Percentiles rank a stretch among this genome's conserved stretches.
phyloP scores from a whole-genome alignment of 1,140 invertebrate genomes.

The Heliconius congener region DNA sequence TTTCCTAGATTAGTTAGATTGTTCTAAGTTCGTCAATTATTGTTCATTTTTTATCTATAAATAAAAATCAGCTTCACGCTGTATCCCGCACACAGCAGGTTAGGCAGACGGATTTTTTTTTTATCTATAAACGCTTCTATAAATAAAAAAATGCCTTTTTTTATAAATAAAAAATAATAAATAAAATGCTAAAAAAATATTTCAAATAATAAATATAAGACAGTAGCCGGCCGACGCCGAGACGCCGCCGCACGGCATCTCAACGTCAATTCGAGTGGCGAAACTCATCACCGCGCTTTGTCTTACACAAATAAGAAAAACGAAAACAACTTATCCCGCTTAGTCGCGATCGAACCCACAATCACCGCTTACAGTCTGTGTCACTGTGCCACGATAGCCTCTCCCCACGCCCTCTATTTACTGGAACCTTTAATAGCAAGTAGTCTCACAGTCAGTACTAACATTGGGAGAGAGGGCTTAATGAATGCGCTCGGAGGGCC shows the following conservation, averaged over 20 bases:
- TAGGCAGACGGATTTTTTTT: background rate
- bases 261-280: too few species aligned
- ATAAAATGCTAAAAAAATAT: too few species aligned
- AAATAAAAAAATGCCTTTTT: too few species aligned
- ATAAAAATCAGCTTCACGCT: too few species aligned
- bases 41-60: background rate
- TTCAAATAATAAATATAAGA: too few species aligned
- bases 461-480: conserved; percentile 1
- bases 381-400: background rate
- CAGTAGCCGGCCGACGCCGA: too few species aligned
- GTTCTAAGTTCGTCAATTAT: background rate
- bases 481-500: conserved; percentile 37
- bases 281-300: too few species aligned
- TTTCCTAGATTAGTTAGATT: background rate
- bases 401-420: background rate
- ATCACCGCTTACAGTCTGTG: background rate
- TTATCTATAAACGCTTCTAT: too few species aligned
- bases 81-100: too few species aligned
- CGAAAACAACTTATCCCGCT: background rate
- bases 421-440: background rate
- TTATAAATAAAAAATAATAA: too few species aligned
- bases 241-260: too few species aligned
- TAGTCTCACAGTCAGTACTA: background rate
- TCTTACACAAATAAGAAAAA: too few species aligned
- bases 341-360: background rate